Evolutionary conservation across 1,140 invertebrate species (phyloP).

Genomic region (Dermatophagoides farinae): DNA sequence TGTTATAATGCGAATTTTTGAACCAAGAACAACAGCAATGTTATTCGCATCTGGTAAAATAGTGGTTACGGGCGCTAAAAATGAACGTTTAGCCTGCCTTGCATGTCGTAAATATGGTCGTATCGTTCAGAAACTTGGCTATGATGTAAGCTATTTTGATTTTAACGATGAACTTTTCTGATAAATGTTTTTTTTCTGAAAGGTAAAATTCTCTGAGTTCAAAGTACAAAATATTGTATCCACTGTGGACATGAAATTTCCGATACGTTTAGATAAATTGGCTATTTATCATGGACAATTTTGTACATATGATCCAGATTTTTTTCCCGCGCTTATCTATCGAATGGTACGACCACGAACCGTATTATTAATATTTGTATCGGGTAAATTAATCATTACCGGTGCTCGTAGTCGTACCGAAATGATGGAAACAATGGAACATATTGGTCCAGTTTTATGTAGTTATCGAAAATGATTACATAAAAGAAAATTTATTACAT

Average conservation of each 20-base stretch:
- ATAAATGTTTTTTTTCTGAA: conserved; percentile 16
- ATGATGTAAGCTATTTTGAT: conserved; percentile 43
- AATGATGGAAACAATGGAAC: conserved; percentile 98
- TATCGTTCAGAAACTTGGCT: conserved; percentile 96
- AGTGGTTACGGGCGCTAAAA: conserved; percentile 99
- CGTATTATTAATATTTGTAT: conserved; percentile 95
- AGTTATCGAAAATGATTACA: conserved; percentile 64
- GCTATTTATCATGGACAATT: conserved; percentile 93
- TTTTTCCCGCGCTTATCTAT: conserved; percentile 97
- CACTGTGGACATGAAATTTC: conserved; percentile 97
- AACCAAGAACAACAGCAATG: conserved; percentile 90
- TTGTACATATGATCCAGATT: conserved; percentile 50
- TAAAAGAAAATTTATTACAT: neutral
- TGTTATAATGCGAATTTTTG: conserved; percentile 97
- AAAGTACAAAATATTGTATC: conserved; percentile 99
- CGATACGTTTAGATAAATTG: conserved; percentile 87
- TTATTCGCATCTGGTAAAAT: conserved; percentile 98
- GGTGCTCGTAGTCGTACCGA: conserved; percentile 89
- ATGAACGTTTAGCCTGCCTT: conserved; percentile 85
- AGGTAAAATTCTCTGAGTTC: conserved; percentile 97
- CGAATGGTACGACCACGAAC: conserved; percentile 98
- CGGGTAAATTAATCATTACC: conserved; percentile 91
- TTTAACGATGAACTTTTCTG: neutral
- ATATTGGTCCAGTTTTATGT: conserved; percentile 96
- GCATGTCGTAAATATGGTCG: conserved; percentile 96